phyloP scores from a whole-genome alignment of 2,113 vertebrate species.

The Nyctereutes procyonoides region DNA sequence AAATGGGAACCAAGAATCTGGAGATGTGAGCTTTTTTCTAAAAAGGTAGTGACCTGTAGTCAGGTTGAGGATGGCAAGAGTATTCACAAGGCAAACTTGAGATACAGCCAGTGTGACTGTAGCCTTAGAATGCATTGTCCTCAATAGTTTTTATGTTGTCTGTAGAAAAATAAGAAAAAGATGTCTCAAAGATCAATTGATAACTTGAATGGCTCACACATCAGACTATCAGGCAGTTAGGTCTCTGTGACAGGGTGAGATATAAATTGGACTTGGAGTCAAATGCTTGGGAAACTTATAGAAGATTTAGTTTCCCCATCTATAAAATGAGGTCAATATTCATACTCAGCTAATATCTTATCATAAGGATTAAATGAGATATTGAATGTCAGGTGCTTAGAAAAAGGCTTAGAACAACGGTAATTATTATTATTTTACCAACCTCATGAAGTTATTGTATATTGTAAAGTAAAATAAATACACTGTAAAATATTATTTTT shows the following conservation, averaged over 20 bases:
- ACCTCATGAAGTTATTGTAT: slow-evolving; percentile 8
- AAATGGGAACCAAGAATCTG: slow-evolving; percentile 20
- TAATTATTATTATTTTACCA: background rate
- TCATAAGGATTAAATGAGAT: background rate
- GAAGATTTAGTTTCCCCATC: background rate
- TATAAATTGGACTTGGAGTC: background rate
- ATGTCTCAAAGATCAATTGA: background rate
- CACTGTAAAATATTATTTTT: background rate
- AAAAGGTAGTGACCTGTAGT: background rate
- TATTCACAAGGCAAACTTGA: background rate
- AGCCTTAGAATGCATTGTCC: background rate
- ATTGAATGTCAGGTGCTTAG: background rate
- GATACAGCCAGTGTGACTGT: background rate
- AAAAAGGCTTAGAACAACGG: background rate
- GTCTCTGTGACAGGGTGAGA: background rate
- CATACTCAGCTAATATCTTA: background rate
- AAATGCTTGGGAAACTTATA: background rate
- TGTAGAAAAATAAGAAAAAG: slow-evolving; percentile 4
- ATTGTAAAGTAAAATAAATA: slow-evolving; percentile 38
- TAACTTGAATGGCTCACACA: background rate
- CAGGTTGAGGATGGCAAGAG: background rate
- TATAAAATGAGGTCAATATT: background rate
- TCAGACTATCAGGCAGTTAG: background rate
- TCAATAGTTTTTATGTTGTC: background rate
- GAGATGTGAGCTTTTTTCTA: background rate